phyloP scores from a whole-genome alignment of 2,888 invertebrate species.

The Scaptomyza cyrtandrae region DNA sequence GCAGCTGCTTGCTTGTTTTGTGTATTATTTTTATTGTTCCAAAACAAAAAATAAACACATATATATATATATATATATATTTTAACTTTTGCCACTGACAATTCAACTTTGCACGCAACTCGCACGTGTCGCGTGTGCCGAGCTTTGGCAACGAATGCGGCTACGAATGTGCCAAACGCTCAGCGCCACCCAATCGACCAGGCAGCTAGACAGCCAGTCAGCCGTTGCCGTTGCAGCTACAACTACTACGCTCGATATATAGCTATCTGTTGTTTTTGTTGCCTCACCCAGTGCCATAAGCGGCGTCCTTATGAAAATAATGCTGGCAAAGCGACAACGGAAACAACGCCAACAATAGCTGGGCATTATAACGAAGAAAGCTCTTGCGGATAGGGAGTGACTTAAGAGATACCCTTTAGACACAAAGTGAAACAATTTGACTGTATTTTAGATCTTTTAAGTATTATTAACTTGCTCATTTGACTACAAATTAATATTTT shows the following conservation, averaged over 20 bases:
- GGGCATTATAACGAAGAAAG: slow-evolving; percentile 29
- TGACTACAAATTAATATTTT: too few relatives aligned
- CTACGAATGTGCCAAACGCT: slow-evolving; percentile 29
- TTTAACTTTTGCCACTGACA: slow-evolving; percentile 70
- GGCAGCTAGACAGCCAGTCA: slow-evolving; percentile 43
- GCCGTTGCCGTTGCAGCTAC: slow-evolving; percentile 67
- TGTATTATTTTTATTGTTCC: slow-evolving; percentile 52
- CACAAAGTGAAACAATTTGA: too few relatives aligned
- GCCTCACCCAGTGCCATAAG: slow-evolving; percentile 61
- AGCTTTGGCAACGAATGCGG: slow-evolving; percentile 67
- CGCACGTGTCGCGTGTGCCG: slow-evolving; percentile 72
- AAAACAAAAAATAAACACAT: slow-evolving; percentile 18
- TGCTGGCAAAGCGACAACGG: slow-evolving; percentile 45
- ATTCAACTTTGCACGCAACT: slow-evolving; percentile 68
- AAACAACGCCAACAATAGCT: slow-evolving; percentile 51
- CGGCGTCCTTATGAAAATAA: slow-evolving; percentile 70
- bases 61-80: slow-evolving; percentile 18
- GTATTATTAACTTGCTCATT: too few relatives aligned
- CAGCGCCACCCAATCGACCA: slow-evolving; percentile 23
- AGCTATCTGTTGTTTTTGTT: slow-evolving; percentile 23
- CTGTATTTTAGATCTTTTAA: background rate
- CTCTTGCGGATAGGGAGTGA: background rate
- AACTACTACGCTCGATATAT: slow-evolving; percentile 31
- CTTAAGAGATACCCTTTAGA: slow-evolving; percentile 10
- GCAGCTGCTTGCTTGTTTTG: slow-evolving; percentile 29